A percentile compares a stretch with the other conserved stretches of the same genome.
phyloP scores from a whole-genome alignment of 2,888 invertebrate species.

The Melangyna quadrimaculata region DNA sequence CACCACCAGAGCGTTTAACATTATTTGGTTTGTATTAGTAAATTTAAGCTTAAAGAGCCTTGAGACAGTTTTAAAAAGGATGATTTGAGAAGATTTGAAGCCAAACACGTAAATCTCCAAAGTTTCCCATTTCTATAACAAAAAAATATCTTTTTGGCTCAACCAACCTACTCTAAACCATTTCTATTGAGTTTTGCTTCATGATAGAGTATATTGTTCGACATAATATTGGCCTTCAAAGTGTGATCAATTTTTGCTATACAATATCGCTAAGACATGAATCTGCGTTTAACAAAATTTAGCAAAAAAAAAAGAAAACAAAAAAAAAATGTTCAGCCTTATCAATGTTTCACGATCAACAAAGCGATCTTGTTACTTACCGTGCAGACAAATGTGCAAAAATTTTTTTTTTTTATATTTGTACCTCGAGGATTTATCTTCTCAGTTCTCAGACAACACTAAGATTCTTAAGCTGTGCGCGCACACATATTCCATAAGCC shows the following conservation, averaged over 20 bases:
- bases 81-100: too few species aligned
- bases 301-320: neutral
- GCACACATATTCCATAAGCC: slow-evolving; percentile 29
- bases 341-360: slow-evolving; percentile 57
- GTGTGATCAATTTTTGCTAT: neutral
- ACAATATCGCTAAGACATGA: neutral
- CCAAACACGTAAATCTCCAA: too few species aligned
- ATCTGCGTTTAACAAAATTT: neutral
- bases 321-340: slow-evolving; percentile 4
- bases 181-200: too few species aligned
- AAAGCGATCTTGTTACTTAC: slow-evolving; percentile 63
- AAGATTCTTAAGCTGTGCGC: neutral
- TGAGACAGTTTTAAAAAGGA: neutral
- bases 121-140: too few species aligned
- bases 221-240: neutral
- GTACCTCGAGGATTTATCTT: slow-evolving; percentile 17
- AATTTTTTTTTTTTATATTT: neutral
- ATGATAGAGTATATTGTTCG: too few species aligned
- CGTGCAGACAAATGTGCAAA: slow-evolving; percentile 55
- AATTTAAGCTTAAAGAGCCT: neutral
- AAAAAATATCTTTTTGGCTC: too few species aligned
- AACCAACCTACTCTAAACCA: neutral
- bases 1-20: too few species aligned
- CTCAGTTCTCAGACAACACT: slow-evolving; percentile 8
- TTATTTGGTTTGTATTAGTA: neutral